Percentiles rank a stretch among this genome's conserved stretches.
Evolutionary conservation across 2,113 vertebrate genomes (phyloP).

Genomic region (Sapayoa aenigma): DNA sequence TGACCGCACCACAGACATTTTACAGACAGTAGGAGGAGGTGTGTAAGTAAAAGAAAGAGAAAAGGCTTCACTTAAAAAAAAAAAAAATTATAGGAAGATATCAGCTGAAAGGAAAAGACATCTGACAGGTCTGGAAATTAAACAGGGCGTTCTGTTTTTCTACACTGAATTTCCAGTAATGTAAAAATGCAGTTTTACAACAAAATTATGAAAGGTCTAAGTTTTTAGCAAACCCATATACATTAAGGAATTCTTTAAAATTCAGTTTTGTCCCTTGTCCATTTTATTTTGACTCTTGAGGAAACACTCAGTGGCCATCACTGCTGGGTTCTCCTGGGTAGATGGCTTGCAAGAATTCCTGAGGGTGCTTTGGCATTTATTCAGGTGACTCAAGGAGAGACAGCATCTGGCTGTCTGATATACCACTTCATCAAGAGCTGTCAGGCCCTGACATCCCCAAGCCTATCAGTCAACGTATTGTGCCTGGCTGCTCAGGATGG

Average conservation of each 20-base stretch:
- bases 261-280: not conserved
- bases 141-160: not conserved
- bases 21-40: not conserved
- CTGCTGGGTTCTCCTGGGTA: not conserved
- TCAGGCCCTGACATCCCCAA: not conserved
- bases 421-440: not conserved
- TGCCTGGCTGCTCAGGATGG: not conserved
- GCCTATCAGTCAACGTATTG: fast-evolving
- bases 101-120: not conserved
- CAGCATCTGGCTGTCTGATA: not conserved
- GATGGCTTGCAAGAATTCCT: not conserved
- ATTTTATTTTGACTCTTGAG: not conserved
- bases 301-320: not conserved
- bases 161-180: not conserved
- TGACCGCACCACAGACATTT: not conserved
- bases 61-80: not conserved
- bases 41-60: not conserved
- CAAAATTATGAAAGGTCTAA: not conserved
- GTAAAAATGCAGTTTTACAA: not conserved
- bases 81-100: not conserved
- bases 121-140: not conserved
- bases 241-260: not conserved
- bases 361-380: not conserved
- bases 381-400: not conserved
- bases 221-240: not conserved